Percentiles rank a stretch among this genome's conserved stretches.
phyloP scores from a whole-genome alignment of 1,140 invertebrate genomes.

The Drosophila grimshawi region DNA sequence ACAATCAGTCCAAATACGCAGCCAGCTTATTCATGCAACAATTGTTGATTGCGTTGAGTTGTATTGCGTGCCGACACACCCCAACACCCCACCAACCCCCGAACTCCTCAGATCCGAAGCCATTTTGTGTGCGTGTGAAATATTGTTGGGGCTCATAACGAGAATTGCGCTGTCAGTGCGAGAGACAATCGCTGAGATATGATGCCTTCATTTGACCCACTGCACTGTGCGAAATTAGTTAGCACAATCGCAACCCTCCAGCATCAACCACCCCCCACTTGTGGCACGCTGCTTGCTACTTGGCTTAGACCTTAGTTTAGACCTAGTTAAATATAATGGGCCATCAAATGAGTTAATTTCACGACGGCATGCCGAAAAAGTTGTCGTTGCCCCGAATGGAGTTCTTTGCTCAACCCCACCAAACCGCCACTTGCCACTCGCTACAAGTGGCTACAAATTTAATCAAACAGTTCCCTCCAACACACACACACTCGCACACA shows the following conservation, averaged over 20 bases:
- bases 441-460: slow-evolving; percentile 67
- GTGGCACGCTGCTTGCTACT: no score
- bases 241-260: slow-evolving; percentile 6
- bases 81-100: neutral
- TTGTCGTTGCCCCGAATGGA: neutral
- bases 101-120: neutral
- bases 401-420: neutral
- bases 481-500: slow-evolving; percentile 1
- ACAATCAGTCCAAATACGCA: slow-evolving; percentile 40
- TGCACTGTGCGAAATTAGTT: slow-evolving; percentile 49
- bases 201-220: slow-evolving; percentile 35
- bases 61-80: neutral
- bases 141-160: slow-evolving; percentile 66
- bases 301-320: slow-evolving; percentile 4
- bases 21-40: slow-evolving; percentile 72
- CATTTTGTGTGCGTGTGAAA: slow-evolving; percentile 68
- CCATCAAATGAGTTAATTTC: slow-evolving; percentile 79
- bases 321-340: slow-evolving; percentile 53
- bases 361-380: slow-evolving; percentile 45
- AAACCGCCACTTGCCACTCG: neutral
- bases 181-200: slow-evolving; percentile 60
- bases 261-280: neutral
- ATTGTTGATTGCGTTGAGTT: slow-evolving; percentile 70
- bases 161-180: slow-evolving; percentile 65
- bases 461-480: slow-evolving; percentile 57